Evolutionary conservation across 2,888 invertebrate species (phyloP), one percentile per base, ranked within the genome.

Genomic region (Eulithis prunata): DNA sequence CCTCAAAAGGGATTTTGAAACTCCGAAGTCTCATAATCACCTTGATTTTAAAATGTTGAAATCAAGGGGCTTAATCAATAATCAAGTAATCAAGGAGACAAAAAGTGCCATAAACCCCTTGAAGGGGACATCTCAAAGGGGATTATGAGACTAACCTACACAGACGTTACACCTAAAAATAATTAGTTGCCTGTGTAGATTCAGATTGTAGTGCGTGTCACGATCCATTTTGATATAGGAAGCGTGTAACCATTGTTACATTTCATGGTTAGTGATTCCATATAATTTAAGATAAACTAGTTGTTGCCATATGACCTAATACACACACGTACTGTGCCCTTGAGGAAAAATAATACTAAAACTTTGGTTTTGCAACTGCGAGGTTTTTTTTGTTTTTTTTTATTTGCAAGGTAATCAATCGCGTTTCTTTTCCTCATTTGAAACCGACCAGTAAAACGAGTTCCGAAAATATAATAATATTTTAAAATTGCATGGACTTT

Each of bases 241-340:
- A 53, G 57, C 53, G 45, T 52, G 32, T 49, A 52, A 21, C 64
- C 58, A 64, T 64, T 64, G 64, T 64, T 64, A 64, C 8, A 47
- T 54, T 54, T 54, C 49, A 62, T 56, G 56, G 51, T 41, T 41
- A 43, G 49, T 14, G 55, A 55, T 38, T 56, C 41, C 43, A 62
- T 14, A 41, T 51, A 58, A 58, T 51, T 51, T 13, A n/a, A 41
- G 41, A 51, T 58, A 43, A 41, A 13, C 45, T 36, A 36, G 36
- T n/a, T 32, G 32, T 11, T 52, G 32, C 28, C 6, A 51, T 51
- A 51, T 21, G 21, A 14, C 13, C 13, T 47, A 47, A 53, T 38
- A 36, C 13, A 4, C 10, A 13, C 38, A 49, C 2, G 21, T 49
- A 49, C 8, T 51, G n/a, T 52, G n/a, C 6, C 32, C 36, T 52